phyloP scores from a whole-genome alignment of 2,113 vertebrate genomes.

The Rhipidura dahli region DNA sequence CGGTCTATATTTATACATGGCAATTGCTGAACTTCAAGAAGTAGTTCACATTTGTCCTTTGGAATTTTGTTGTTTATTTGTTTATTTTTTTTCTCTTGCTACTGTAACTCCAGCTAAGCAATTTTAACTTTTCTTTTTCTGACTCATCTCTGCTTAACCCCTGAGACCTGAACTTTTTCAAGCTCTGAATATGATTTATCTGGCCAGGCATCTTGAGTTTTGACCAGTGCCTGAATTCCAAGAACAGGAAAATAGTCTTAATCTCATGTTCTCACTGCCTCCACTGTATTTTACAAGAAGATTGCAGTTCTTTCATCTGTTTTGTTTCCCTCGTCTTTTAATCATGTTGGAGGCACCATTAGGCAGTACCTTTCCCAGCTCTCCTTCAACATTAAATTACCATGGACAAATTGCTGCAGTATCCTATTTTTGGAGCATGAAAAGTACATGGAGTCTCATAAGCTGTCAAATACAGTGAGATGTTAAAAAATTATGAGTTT shows the following conservation, averaged over 20 bases:
- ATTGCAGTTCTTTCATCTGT: not conserved
- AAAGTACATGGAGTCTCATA: not conserved
- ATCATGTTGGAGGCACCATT: not conserved
- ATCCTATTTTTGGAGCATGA: not conserved
- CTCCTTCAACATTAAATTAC: not conserved
- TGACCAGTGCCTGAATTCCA: not conserved
- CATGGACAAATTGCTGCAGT: not conserved
- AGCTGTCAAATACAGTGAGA: not conserved
- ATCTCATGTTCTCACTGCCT: not conserved
- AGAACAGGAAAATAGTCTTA: not conserved
- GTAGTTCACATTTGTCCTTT: not conserved
- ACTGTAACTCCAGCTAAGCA: not conserved
- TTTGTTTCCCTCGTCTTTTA: not conserved
- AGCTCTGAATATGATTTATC: not conserved
- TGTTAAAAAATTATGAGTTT: not conserved
- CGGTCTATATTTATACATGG: fast-evolving
- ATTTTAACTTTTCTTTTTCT: not conserved
- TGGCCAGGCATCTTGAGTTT: not conserved
- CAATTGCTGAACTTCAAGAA: not conserved
- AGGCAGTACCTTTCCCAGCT: not conserved
- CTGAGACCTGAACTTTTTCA: not conserved
- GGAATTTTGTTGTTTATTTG: not conserved
- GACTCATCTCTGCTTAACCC: not conserved
- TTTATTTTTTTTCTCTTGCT: not conserved
- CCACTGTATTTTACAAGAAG: not conserved